Conservation (phyloP, 2,113 vertebrate species). For the Cynopterus brachyotis region DNA sequence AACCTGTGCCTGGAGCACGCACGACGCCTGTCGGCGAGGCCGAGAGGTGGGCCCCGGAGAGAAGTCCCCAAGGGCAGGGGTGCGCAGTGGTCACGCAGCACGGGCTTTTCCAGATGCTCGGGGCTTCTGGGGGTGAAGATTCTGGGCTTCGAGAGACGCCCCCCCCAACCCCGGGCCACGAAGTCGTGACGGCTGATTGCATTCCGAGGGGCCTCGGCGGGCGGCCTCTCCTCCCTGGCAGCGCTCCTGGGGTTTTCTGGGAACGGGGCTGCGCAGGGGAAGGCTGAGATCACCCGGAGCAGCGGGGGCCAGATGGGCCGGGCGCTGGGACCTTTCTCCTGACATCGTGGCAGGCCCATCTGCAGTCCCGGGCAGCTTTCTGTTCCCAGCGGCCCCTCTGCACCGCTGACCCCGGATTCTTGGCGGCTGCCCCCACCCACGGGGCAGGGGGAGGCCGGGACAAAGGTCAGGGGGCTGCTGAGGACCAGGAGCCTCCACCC, state of each 20-base stretch:
- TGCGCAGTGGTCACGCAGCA: neutral
- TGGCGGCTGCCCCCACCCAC: neutral
- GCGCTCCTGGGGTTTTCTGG: slow-evolving; percentile 41
- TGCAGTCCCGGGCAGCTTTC: neutral
- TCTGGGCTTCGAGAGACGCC: slow-evolving; percentile 61
- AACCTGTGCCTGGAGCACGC: fast-evolving
- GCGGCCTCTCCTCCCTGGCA: slow-evolving; percentile 31
- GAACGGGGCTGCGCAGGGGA: slow-evolving; percentile 3
- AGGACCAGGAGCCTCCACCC: neutral
- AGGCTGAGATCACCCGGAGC: slow-evolving; percentile 43
- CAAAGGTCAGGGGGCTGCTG: neutral
- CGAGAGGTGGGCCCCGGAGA: neutral
- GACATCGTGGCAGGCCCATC: neutral
- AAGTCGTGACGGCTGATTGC: slow-evolving; percentile 62
- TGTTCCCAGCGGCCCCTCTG: neutral
- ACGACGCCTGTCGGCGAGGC: fast-evolving
- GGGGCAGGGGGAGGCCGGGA: neutral
- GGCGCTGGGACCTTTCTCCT: neutral
- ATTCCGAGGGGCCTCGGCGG: slow-evolving; percentile 27
- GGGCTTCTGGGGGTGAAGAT: slow-evolving; percentile 41
- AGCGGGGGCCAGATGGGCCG: neutral
- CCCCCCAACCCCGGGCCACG: slow-evolving; percentile 58
- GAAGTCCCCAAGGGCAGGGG: neutral
- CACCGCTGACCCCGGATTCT: neutral
- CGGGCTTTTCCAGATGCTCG: neutral